A percentile compares a stretch with the other conserved stretches of the same genome.
Conservation (phyloP, 2,888 invertebrate species). For the Actias luna region DNA sequence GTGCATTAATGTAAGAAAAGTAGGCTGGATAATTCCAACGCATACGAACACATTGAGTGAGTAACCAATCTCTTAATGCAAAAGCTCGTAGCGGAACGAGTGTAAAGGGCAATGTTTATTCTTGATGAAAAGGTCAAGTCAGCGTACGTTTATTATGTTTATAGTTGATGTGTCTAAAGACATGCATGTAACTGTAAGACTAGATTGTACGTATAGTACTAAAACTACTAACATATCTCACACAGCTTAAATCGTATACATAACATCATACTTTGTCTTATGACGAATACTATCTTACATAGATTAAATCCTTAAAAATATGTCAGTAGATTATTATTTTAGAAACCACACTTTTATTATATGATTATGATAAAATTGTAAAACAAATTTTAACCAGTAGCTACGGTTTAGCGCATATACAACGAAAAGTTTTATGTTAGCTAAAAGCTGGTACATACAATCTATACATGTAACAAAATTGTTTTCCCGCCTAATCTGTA, state of each 20-base stretch:
- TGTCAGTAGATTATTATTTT: no score
- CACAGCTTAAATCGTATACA: no score
- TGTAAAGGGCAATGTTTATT: constrained; percentile 21
- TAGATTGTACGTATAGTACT: no score
- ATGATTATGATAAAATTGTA: no score
- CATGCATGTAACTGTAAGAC: background rate
- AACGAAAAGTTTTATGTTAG: no score
- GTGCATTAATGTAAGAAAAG: constrained; percentile 18
- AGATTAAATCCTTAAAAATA: background rate
- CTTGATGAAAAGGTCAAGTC: constrained; percentile 12
- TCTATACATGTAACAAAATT: no score
- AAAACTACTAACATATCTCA: no score
- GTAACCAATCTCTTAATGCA: constrained; percentile 25
- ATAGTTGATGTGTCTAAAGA: background rate
- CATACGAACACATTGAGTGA: constrained; percentile 12
- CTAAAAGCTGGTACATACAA: no score
- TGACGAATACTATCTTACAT: background rate
- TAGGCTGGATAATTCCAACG: constrained; percentile 15
- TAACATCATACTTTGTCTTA: background rate
- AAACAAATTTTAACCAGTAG: no score
- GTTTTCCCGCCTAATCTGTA: no score
- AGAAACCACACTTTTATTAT: no score
- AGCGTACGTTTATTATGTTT: background rate
- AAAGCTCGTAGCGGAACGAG: constrained; percentile 18
- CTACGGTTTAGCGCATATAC: no score